phyloP scores from a whole-genome alignment of 2,113 vertebrate species.

The Sturnus vulgaris region DNA sequence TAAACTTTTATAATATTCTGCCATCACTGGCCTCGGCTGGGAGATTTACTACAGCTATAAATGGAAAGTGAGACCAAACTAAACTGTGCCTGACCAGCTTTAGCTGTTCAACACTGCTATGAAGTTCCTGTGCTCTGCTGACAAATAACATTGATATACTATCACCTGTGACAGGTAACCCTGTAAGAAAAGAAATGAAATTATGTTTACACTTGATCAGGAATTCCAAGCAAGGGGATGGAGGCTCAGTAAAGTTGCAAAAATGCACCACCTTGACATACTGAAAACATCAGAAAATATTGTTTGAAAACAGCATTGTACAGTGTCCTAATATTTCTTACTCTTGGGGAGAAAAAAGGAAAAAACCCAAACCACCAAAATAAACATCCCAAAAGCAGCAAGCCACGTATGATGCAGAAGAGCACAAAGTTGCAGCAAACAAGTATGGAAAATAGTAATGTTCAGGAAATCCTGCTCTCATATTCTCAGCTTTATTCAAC shows the following conservation, averaged over 20 bases:
- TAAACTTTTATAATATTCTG: not conserved
- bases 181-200: not conserved
- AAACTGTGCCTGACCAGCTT: not conserved
- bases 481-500: not conserved
- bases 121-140: not conserved
- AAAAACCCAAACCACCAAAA: too few relatives aligned
- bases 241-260: not conserved
- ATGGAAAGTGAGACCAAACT: not conserved
- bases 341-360: not conserved
- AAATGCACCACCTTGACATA: not conserved
- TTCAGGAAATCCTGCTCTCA: not conserved
- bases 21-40: not conserved
- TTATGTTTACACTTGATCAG: not conserved
- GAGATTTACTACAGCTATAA: not conserved
- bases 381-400: not conserved
- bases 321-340: not conserved
- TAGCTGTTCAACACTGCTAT: not conserved
- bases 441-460: not conserved
- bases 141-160: not conserved
- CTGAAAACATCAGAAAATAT: not conserved
- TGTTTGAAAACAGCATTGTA: not conserved
- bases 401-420: not conserved
- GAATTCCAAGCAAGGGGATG: not conserved
- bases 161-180: not conserved
- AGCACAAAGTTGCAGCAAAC: not conserved